These are phyloP conservation scores for Mylabris sibirica DNA, from an alignment of 2,888 invertebrate genomes.

Conservation along the genomic window DNA sequence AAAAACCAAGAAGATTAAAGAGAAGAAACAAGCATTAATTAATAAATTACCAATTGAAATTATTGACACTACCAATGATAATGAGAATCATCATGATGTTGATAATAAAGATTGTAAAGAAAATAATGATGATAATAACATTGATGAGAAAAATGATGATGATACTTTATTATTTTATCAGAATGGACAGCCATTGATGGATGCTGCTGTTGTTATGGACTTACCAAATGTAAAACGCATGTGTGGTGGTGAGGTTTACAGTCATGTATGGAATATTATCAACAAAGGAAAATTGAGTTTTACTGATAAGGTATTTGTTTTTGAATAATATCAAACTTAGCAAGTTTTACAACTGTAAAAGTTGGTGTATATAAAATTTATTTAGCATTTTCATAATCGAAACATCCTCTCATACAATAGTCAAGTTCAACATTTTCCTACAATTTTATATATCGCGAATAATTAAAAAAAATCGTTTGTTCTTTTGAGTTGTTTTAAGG, in stretches of 20 bases:
- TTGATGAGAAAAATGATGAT: not conserved
- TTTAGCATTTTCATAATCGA: no score
- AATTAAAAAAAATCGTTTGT: no score
- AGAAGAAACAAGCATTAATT: constrained; percentile 54
- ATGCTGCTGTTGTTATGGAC: constrained; percentile 5
- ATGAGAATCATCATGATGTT: not conserved
- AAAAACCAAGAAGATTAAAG: constrained; percentile 58
- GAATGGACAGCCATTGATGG: not conserved
- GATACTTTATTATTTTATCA: not conserved
- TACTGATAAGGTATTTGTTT: constrained; percentile 44
- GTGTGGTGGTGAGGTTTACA: constrained; percentile 56
- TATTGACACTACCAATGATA: not conserved
- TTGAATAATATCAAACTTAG: no score
- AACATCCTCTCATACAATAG: no score
- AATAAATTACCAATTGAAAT: constrained; percentile 43
- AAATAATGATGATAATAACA: not conserved
- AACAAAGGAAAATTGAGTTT: constrained; percentile 58
- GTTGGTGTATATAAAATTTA: no score
- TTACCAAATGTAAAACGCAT: constrained; percentile 33
- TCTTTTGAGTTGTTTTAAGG: no score
- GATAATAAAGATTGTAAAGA: not conserved
- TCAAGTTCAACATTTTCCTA: no score
- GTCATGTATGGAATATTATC: constrained; percentile 58
- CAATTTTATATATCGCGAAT: no score
- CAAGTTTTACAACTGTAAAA: no score